Evolutionary conservation across 2,797 vertebrate species (phyloP).

Genomic region (Halcyon leucocephala): DNA sequence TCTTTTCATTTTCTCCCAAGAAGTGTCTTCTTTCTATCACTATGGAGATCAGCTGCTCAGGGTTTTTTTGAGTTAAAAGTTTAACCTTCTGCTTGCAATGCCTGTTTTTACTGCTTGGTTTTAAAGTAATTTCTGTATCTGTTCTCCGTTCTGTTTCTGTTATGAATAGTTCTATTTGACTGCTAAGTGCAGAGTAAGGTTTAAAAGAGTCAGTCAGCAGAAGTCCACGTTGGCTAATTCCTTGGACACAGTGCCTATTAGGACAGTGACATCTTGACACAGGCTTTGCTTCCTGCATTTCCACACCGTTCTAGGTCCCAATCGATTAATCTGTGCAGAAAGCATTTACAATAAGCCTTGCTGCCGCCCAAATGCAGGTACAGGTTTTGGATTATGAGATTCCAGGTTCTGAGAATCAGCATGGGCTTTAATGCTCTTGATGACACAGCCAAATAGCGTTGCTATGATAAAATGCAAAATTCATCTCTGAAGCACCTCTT

Average conservation of each 20-base stretch:
- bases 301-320: not conserved
- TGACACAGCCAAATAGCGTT: constrained; percentile 60
- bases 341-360: not conserved
- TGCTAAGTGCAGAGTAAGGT: not conserved
- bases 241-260: not conserved
- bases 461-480: constrained; percentile 61
- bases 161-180: not conserved
- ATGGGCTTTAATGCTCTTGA: constrained; percentile 18
- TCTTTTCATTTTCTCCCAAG: not conserved
- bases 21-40: not conserved
- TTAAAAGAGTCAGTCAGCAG: not conserved
- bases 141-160: not conserved
- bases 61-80: not conserved
- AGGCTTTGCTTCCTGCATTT: not conserved
- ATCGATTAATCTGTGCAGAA: not conserved
- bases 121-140: not conserved
- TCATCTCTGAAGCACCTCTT: constrained; percentile 64
- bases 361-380: constrained; percentile 17
- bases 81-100: not conserved
- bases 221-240: not conserved
- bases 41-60: not conserved
- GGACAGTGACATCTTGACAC: not conserved
- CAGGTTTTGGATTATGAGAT: constrained; percentile 34
- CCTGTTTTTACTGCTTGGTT: not conserved
- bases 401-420: constrained; percentile 24